Evolutionary conservation across 1,140 invertebrate species (phyloP).

Genomic region (Psilanteris sp.): DNA sequence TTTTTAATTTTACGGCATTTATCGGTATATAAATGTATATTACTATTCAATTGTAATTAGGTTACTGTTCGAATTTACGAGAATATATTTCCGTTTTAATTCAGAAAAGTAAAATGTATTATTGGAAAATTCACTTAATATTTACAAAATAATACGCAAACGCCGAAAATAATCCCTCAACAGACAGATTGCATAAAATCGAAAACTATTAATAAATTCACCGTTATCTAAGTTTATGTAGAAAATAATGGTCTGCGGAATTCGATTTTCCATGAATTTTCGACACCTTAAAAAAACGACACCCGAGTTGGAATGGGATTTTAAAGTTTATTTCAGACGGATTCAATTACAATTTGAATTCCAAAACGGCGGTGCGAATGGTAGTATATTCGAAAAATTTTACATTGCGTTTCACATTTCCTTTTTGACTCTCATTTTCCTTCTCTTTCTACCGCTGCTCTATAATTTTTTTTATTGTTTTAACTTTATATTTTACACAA

Average conservation of each 20-base stretch:
- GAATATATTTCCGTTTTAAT: too few species aligned
- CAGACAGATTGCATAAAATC: too few species aligned
- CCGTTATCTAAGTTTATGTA: conserved; percentile 29
- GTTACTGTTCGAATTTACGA: too few species aligned
- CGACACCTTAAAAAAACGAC: conserved; percentile 25
- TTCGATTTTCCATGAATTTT: conserved; percentile 48
- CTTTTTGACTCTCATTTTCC: background rate
- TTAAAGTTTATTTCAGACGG: conserved; percentile 39
- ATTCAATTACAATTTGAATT: conserved; percentile 43
- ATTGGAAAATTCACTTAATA: too few species aligned
- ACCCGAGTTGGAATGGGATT: conserved; percentile 8
- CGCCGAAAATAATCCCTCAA: too few species aligned
- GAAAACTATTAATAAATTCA: too few species aligned
- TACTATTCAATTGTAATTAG: too few species aligned
- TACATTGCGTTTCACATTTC: background rate
- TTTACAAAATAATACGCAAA: too few species aligned
- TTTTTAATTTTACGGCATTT: too few species aligned
- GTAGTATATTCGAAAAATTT: conserved; percentile 17
- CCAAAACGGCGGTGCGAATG: conserved; percentile 7
- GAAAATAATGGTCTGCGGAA: conserved; percentile 23
- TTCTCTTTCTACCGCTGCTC: background rate
- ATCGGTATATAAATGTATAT: too few species aligned
- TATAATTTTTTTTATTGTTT: background rate
- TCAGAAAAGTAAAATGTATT: too few species aligned
- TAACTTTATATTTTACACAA: background rate